These are phyloP conservation scores for Microplitis manilae DNA, from an alignment of 2,888 invertebrate species.

Conservation along the genomic window DNA sequence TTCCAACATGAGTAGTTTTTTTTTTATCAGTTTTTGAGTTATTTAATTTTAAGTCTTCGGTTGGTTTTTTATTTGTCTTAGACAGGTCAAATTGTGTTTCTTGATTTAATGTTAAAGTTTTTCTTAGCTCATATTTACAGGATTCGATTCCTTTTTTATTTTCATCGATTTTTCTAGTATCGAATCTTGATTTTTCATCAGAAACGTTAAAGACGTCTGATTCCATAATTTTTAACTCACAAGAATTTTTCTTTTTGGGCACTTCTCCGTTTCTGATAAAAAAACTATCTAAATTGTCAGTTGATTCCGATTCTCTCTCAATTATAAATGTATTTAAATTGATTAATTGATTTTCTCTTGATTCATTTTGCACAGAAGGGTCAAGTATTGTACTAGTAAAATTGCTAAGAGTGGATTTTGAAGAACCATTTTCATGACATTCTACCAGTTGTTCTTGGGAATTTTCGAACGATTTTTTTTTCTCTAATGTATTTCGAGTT, in stretches of 20 bases:
- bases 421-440: too few species aligned
- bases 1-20: neutral
- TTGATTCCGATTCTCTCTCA: too few species aligned
- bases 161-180: constrained; percentile 9
- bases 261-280: too few species aligned
- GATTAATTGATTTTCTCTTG: too few species aligned
- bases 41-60: constrained; percentile 6
- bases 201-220: neutral
- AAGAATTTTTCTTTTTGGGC: neutral
- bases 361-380: too few species aligned
- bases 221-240: neutral
- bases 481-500: neutral
- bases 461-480: neutral
- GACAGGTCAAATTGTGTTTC: neutral
- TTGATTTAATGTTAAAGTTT: neutral
- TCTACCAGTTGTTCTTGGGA: too few species aligned
- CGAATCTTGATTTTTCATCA: neutral
- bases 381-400: too few species aligned
- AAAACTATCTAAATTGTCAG: too few species aligned
- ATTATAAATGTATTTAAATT: too few species aligned
- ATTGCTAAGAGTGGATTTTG: too few species aligned
- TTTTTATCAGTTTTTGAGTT: constrained; percentile 11
- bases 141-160: neutral
- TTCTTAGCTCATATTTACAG: neutral
- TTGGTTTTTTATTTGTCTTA: neutral